These are phyloP conservation scores for Neria commutata DNA, from an alignment of 2,888 invertebrate species.

Conservation along the genomic window DNA sequence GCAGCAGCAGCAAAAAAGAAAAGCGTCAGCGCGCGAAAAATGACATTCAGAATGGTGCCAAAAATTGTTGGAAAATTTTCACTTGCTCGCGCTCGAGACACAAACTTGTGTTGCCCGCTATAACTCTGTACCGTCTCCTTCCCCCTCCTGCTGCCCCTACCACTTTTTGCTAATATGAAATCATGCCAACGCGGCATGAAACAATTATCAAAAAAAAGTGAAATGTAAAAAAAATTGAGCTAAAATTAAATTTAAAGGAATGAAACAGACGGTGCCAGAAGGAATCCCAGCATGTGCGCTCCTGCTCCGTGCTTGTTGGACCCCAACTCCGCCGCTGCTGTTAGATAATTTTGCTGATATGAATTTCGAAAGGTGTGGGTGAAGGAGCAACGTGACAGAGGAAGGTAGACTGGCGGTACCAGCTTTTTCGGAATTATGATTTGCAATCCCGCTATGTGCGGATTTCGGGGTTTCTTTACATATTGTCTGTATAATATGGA, in stretches of 20 bases:
- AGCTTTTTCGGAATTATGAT: too few relatives aligned
- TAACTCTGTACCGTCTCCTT: not conserved
- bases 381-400: not conserved
- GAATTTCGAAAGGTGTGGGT: not conserved
- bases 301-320: not conserved
- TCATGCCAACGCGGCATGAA: not conserved
- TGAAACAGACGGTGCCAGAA: constrained; percentile 43
- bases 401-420: not conserved
- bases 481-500: too few relatives aligned
- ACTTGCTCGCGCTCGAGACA: constrained; percentile 11
- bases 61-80: constrained; percentile 15
- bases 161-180: not conserved
- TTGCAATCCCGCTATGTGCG: too few relatives aligned
- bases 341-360: constrained; percentile 11
- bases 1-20: not conserved
- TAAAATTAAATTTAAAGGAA: constrained; percentile 50
- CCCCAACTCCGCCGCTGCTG: constrained; percentile 16
- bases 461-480: too few relatives aligned
- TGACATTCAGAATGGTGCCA: constrained; percentile 30
- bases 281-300: not conserved
- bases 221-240: too few relatives aligned
- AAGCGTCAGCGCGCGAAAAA: constrained; percentile 38
- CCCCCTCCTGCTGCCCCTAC: not conserved
- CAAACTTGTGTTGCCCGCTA: not conserved
- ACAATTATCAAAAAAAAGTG: constrained; percentile 34